Conservation (phyloP, 2,113 vertebrate genomes). For the Zosterops lateralis region DNA sequence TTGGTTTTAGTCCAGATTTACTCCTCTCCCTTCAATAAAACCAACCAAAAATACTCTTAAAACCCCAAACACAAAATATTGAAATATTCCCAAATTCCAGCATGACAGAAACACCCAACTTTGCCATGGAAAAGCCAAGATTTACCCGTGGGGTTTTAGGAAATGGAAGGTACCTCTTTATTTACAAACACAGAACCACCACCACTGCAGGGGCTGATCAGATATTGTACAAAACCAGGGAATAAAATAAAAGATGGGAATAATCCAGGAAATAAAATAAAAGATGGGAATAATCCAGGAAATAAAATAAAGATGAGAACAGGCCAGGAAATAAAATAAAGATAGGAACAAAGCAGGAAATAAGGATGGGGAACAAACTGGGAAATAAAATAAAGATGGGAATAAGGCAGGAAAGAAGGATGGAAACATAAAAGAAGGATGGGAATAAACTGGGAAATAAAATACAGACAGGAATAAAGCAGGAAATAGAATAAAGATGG, state of each 20-base stretch:
- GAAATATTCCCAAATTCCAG: not conserved
- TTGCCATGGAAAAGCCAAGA: not conserved
- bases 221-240: slow-evolving; percentile 67
- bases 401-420: fast-evolving
- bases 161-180: slow-evolving; percentile 74
- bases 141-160: slow-evolving; percentile 33
- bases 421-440: not conserved
- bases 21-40: not conserved
- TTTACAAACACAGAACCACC: slow-evolving; percentile 73
- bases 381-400: not conserved
- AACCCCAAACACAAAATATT: not conserved
- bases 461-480: not conserved
- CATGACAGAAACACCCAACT: fast-evolving
- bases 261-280: not conserved
- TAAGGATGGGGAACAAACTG: fast-evolving
- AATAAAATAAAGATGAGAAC: not conserved
- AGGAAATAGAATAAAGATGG: not conserved
- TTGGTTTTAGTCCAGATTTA: not conserved
- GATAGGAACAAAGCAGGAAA: not conserved
- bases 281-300: not conserved
- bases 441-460: not conserved
- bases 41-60: fast-evolving
- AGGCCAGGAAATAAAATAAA: not conserved
- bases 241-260: not conserved
- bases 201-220: slow-evolving; percentile 20